Evolutionary conservation across 1,140 invertebrate species (phyloP), one percentile per base, ranked within the genome.

Genomic region (Hycleus cichorii): DNA sequence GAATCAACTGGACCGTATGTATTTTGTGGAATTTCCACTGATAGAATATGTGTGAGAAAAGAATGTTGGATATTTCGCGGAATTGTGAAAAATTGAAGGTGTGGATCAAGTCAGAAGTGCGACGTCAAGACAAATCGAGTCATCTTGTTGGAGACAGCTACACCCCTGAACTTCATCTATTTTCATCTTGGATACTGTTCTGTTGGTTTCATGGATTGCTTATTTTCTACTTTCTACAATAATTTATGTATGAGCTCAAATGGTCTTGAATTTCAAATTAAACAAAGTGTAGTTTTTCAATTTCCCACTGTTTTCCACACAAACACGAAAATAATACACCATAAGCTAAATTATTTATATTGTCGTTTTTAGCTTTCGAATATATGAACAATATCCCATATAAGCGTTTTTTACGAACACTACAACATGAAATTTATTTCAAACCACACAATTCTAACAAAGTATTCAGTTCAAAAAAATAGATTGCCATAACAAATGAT

Each of bases 181-280:
- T 55, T 55, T 55, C 52, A 55, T 55, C 52, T 55, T 55, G 38
- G 39, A 32, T 55, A 39, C 44, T 47, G 45, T 44, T 55, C 40
- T 10, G 45, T 55, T 39, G 43, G 52, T 55, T 55, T 55, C 52
- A 47, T 55, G 52, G 44, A 55, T 55, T 55, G 52, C 52, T 55
- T 55, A 55, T 55, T 55, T 55, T 47, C 43, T 55, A 47, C 52
- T 47, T 47, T 46, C 27, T 38, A 24, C 25, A 32, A 55, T 55
- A 55, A 55, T 55, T 55, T 55, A 55, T 55, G 44, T 47, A 55
- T 55, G 52, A 55, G 44, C 43, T 39, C 25, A 47, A 55, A 55
- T 47, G 43, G 44, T 55, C 45, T 47, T 55, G 52, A 55, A 55
- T 55, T 55, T 55, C 52, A 55, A 55, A 47, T 55, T 55, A 55